phyloP scores from a whole-genome alignment of 2,797 vertebrate species.

The Champsocephalus gunnari region DNA sequence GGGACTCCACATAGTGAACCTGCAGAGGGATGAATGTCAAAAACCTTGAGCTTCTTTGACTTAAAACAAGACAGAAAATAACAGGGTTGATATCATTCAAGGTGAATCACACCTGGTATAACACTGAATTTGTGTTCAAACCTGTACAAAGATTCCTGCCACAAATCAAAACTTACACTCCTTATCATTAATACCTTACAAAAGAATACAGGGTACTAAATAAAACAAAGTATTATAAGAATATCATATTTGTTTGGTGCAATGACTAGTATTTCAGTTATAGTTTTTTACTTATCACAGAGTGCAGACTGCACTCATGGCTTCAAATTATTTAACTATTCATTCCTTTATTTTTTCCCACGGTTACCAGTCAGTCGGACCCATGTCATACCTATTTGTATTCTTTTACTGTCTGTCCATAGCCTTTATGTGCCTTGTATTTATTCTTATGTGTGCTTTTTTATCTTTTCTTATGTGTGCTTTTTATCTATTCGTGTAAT shows the following conservation, averaged over 20 bases:
- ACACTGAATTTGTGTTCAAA: neutral
- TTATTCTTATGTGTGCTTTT: too few relatives aligned
- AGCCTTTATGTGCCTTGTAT: too few relatives aligned
- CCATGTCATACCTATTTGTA: too few relatives aligned
- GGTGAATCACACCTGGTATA: neutral
- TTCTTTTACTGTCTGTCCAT: too few relatives aligned
- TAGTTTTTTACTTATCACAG: neutral
- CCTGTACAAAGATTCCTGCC: neutral
- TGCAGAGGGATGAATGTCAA: neutral
- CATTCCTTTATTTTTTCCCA: neutral
- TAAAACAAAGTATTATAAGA: too few relatives aligned
- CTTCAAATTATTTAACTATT: neutral
- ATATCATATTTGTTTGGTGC: neutral
- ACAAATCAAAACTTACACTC: neutral
- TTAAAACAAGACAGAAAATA: neutral
- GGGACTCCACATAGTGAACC: neutral
- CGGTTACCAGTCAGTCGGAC: too few relatives aligned
- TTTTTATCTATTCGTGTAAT: too few relatives aligned
- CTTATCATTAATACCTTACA: neutral
- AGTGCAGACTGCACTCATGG: neutral
- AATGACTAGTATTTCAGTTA: neutral
- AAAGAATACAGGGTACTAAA: neutral
- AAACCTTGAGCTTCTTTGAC: neutral
- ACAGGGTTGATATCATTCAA: neutral
- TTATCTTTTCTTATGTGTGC: too few relatives aligned